Evolutionary conservation across 2,113 vertebrate genomes (phyloP), one percentile per base, ranked within the genome.

Genomic region (Chaetorhynchus papuensis): DNA sequence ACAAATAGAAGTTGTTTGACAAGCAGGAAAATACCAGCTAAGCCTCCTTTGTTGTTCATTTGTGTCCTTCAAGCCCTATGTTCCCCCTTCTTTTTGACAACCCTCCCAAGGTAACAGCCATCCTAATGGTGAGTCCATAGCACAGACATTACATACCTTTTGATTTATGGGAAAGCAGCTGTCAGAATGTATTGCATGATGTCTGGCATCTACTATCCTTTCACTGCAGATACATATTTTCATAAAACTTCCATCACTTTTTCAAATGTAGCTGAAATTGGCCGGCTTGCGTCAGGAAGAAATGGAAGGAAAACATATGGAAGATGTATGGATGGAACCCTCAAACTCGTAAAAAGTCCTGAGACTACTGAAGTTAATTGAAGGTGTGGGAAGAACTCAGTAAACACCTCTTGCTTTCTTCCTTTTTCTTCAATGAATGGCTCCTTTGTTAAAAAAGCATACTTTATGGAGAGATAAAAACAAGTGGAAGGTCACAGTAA

Each of bases 321-420:
- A 78, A 70, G 11, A 41, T 0, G 0, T 6, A 14, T 19, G 31
- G 11, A 60, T n/a, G 16, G 24, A 82, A 33, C 2, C 23, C 35
- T 81, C 41, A 82, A 89, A 44, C 8, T 35, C 39, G 7, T 21
- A 42, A 79, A 42, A 61, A 47, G 1, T 57, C 64, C 61, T 75
- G 66, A 83, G 31, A 28, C 33, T 44, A 17, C 10, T 50, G 19
- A 80, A 83, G 4, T 63, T 53, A 94, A 21, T 16, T 31, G 50
- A 63, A 80, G 26, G 8, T 60, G 16, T 10, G n/a, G 10, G 10
- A 84, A 77, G 12, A 59, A 22, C 28, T 72, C 44, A 7, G 8
- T 15, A 80, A 76, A 69, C 1, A 7, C 15, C n/a, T 39, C 21
- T 72, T 85, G 42, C 33, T 75, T 85, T 37, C 21, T 75, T 49